Evolutionary conservation across 2,113 vertebrate species (phyloP), one percentile per base, ranked within the genome.

Genomic region (Pomatostomus ruficeps): DNA sequence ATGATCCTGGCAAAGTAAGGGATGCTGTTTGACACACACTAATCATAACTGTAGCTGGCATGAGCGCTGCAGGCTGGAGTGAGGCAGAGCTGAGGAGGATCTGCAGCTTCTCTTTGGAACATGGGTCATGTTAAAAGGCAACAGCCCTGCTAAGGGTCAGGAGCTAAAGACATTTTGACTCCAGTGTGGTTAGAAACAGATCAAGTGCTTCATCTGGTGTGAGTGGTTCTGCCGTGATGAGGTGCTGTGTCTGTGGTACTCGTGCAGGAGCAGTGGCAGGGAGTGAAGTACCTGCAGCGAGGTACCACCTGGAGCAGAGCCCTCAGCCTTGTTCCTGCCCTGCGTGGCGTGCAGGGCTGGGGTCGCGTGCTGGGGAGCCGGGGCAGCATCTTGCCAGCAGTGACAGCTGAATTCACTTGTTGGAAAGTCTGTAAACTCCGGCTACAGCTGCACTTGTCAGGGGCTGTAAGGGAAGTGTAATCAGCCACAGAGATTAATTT

Each of bases 371-470:
- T 16, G 74, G 70, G 78, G 75, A 85, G 91, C 78, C 6, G 49
- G 84, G 90, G 91, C 96, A 84, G 71, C 22, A 2, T 14, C 85
- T 91, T 95, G 97, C 97, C 96, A 96, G 97, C 80, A 95, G 93
- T 97, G 97, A 97, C 97, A 98, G 97, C 97, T 98, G 98, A 98
- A 98, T 97, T 98, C 98, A 98, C 98, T 98, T 98, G 98, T 98
- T 98, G 97, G 97, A 97, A 98, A 96, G 97, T 98, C 97, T 95
- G 93, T 97, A 98, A 98, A 98, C 98, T 99, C 98, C 84, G 88
- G 98, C 98, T 99, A 98, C 98, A 99, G 98, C 99, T 99, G 99
- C 98, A 98, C 98, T 98, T 99, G 98, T 99, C 98, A 98, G 98
- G 98, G 97, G 97, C 98, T 99, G 98, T 98, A 98, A 98, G 98